These are phyloP conservation scores for Echinarachnius parma DNA, from an alignment of 53 echinoderm and acorn worm species.

Conservation along the genomic window DNA sequence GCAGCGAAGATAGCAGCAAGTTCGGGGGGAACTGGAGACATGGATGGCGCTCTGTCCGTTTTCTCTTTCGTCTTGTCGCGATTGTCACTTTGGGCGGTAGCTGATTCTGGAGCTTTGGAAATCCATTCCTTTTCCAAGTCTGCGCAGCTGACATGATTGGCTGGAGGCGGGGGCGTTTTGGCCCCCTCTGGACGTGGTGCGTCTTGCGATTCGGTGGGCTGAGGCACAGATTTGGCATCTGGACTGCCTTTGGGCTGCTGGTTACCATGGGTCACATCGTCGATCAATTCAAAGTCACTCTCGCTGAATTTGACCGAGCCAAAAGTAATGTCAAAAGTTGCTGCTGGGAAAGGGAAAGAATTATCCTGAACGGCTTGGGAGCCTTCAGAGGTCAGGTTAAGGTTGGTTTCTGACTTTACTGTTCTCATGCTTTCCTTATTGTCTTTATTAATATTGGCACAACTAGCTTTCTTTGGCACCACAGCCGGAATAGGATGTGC, in stretches of 20 bases:
- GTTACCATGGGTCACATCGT: slow-evolving; percentile 33
- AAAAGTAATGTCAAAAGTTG: slow-evolving; percentile 61
- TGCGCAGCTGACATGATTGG: slow-evolving; percentile 32
- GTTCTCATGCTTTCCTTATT: slow-evolving; percentile 42
- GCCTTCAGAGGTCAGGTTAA: slow-evolving; percentile 37
- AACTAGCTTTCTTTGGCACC: slow-evolving; percentile 36
- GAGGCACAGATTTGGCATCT: slow-evolving; percentile 10
- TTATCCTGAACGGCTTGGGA: slow-evolving; percentile 28
- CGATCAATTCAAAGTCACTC: slow-evolving; percentile 58
- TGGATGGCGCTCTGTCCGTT: slow-evolving; percentile 6
- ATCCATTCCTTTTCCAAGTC: slow-evolving; percentile 35
- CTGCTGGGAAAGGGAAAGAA: slow-evolving; percentile 52
- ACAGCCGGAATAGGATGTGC: slow-evolving; percentile 20
- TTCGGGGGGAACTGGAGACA: slow-evolving; percentile 14
- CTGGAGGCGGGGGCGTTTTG: slow-evolving; percentile 1
- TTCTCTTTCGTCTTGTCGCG: neutral
- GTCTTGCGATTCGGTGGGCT: neutral
- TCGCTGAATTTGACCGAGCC: slow-evolving; percentile 62
- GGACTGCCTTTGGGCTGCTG: slow-evolving; percentile 19
- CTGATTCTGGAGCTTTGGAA: slow-evolving; percentile 8
- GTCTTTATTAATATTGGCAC: slow-evolving; percentile 44
- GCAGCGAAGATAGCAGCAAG: slow-evolving; percentile 30
- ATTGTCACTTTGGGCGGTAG: slow-evolving; percentile 21
- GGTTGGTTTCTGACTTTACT: slow-evolving; percentile 45
- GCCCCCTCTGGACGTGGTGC: neutral